phyloP scores from a whole-genome alignment of 2,888 invertebrate species.

The Folsomia candida region DNA sequence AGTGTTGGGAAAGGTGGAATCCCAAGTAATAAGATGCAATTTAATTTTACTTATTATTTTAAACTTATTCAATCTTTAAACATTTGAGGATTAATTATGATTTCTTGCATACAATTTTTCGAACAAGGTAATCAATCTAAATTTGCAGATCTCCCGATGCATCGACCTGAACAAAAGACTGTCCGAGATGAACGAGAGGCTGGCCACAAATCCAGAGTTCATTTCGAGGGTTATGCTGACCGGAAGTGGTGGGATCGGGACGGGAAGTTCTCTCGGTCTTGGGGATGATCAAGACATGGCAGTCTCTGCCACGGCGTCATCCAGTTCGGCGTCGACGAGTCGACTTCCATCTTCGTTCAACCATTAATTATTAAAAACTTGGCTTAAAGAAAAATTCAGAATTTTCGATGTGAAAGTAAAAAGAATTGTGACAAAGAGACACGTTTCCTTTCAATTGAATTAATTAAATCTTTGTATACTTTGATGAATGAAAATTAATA shows the following conservation, averaged over 20 bases:
- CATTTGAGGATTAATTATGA: too few relatives aligned
- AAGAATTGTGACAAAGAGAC: too few relatives aligned
- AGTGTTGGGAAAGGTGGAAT: constrained; percentile 81
- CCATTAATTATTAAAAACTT: too few relatives aligned
- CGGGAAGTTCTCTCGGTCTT: background rate
- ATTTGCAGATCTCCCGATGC: constrained; percentile 37
- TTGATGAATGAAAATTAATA: too few relatives aligned
- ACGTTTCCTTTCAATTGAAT: too few relatives aligned
- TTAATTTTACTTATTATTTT: constrained; percentile 6
- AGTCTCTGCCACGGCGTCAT: background rate
- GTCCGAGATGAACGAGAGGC: constrained; percentile 41
- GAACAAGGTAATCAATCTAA: background rate
- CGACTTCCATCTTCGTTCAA: background rate
- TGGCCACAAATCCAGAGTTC: constrained; percentile 45
- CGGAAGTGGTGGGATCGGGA: background rate
- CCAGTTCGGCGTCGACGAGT: background rate
- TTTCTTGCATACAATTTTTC: background rate
- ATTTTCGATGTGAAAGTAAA: too few relatives aligned
- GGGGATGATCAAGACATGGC: background rate
- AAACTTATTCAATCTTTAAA: background rate
- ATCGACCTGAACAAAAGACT: constrained; percentile 42
- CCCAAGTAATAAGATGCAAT: constrained; percentile 62
- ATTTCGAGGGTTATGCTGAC: constrained; percentile 23
- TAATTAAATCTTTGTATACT: too few relatives aligned
- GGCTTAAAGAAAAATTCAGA: too few relatives aligned